Base-by-base conservation (phyloP, 2,888 invertebrate species). In the Chymomyza fuscimana region DNA sequence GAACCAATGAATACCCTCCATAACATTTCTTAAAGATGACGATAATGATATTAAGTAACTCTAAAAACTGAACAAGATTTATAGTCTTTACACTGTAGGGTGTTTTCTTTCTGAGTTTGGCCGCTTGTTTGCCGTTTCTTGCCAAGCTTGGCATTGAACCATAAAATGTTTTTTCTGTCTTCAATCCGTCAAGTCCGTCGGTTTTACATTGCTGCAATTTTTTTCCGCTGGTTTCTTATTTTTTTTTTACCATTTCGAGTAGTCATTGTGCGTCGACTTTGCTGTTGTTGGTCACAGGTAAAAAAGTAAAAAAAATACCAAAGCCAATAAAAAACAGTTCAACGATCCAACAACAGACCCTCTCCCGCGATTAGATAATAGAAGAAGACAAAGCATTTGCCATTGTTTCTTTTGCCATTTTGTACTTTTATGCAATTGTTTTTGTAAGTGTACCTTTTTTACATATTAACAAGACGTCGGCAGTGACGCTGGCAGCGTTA, bases 101-200 rank as follows among this genome's bases (percentile, higher is more conserved):
- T 0, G 12, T 12, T 72, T 79, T 80, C 70, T 69, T 70, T 80
- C 74, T 79, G 72, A 70, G 75, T 70, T 74, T 73, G 73, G 69
- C 69, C 73, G 25, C 46, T 46, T 65, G 75, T 32, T 4, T 7
- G 32, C 32, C 69, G 4, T 46, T 63, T 65, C 50, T 61, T 32
- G 5, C 32, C 32, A 32, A 9, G 7, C 58, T 72, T 82, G 82
- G 82, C 86, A 87, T 87, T 85, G 87, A 82, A 82, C 87, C 82
- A 87, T 87, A 78, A 80, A 87, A 87, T 80, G 65, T 70, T 77
- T 75, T 75, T 62, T 63, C 72, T 64, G 40, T 46, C 40, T 46
- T 10, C 40, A 32, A 32, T 32, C 40, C 40, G 12, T 46, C 40
- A 46, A 46, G 40, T 12, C 40, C 12, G 40, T 12, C 40, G 12